Conservation (phyloP, 2,113 vertebrate genomes). For the Embiotoca jacksoni region DNA sequence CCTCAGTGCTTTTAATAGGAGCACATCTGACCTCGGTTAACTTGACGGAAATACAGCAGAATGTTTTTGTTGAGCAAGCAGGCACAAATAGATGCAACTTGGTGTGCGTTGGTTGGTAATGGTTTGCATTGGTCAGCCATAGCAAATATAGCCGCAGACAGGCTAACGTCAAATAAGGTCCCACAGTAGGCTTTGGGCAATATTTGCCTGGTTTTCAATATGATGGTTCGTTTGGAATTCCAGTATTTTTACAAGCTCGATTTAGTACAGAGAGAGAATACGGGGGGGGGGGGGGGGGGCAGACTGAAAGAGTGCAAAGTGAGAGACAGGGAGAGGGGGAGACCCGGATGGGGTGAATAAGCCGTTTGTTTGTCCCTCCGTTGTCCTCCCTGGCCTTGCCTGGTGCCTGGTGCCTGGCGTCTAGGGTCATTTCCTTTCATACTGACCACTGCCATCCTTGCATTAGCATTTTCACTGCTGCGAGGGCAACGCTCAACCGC, state of each 20-base stretch:
- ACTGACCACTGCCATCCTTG: slow-evolving; percentile 50
- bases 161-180: not conserved
- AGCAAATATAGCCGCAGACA: not conserved
- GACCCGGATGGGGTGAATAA: slow-evolving; percentile 64
- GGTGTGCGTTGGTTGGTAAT: not conserved
- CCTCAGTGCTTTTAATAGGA: slow-evolving; percentile 54
- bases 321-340: slow-evolving; percentile 37
- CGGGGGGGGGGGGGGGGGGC: not conserved
- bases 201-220: slow-evolving; percentile 37
- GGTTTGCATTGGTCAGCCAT: slow-evolving; percentile 2
- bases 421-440: slow-evolving; percentile 64
- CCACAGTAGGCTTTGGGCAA: not conserved
- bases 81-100: slow-evolving; percentile 47
- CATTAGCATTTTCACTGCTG: slow-evolving; percentile 60
- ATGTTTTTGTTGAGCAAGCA: slow-evolving; percentile 62
- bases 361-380: slow-evolving; percentile 62
- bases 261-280: slow-evolving; percentile 20
- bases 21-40: slow-evolving; percentile 57
- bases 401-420: slow-evolving; percentile 65
- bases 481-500: slow-evolving; percentile 38
- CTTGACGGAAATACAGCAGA: slow-evolving; percentile 58
- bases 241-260: not conserved
- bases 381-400: slow-evolving; percentile 61
- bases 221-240: slow-evolving; percentile 15
- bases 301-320: slow-evolving; percentile 30